Evolutionary conservation across 1,140 invertebrate species (phyloP).

Genomic region (Papilio machaon): DNA sequence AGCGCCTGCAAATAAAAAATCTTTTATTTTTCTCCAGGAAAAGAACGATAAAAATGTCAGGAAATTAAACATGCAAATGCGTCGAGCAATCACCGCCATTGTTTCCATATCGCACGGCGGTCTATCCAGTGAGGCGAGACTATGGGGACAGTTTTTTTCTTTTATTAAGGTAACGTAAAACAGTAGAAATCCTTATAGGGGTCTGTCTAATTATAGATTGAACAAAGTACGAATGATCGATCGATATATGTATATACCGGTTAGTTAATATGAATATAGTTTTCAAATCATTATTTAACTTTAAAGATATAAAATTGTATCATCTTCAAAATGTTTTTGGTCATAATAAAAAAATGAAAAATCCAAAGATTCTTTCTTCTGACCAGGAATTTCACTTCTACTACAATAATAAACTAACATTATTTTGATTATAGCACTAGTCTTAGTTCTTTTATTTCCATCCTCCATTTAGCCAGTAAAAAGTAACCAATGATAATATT

Average conservation of each 20-base stretch:
- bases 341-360: too few species aligned
- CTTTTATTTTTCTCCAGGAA: not conserved
- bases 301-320: not conserved
- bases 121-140: slow-evolving; percentile 21
- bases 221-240: not conserved
- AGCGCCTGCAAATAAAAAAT: slow-evolving; percentile 18
- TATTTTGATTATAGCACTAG: too few species aligned
- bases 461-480: not conserved
- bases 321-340: too few species aligned
- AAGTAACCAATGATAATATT: not conserved
- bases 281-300: not conserved
- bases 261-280: not conserved
- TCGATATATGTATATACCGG: not conserved
- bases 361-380: too few species aligned
- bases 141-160: slow-evolving; percentile 7
- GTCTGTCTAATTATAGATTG: not conserved
- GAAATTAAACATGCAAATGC: slow-evolving; percentile 24
- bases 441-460: not conserved
- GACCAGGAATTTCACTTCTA: too few species aligned
- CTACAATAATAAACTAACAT: too few species aligned
- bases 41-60: slow-evolving; percentile 22
- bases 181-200: not conserved
- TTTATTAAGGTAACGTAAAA: not conserved
- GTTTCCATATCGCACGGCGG: slow-evolving; percentile 17
- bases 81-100: slow-evolving; percentile 18